Conservation (phyloP, 2,113 vertebrate genomes). For the Gadus chalcogrammus region DNA sequence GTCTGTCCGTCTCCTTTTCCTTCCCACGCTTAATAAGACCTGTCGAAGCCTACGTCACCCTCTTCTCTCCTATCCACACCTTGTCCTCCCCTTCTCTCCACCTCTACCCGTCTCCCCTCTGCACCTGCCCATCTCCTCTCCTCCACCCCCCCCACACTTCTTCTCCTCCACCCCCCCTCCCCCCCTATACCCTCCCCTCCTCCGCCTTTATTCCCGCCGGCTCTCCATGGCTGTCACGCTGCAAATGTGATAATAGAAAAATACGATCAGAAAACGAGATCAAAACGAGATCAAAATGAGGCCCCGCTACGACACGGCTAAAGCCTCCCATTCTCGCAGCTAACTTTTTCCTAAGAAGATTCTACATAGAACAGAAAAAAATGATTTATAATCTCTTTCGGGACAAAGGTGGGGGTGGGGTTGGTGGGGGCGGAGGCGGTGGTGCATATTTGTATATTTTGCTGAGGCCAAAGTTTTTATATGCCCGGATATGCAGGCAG, state of each 20-base stretch:
- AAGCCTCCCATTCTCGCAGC: too few relatives aligned
- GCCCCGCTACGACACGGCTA: too few relatives aligned
- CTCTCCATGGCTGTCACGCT: too few relatives aligned
- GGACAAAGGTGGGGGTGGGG: too few relatives aligned
- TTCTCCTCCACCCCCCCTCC: not conserved
- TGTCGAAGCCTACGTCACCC: not conserved
- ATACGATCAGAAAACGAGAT: not conserved
- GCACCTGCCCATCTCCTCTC: not conserved
- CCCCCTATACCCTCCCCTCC: not conserved
- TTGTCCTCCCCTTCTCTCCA: constrained; percentile 32
- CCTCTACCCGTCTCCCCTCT: constrained; percentile 14
- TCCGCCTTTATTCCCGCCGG: not conserved
- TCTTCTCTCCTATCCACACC: constrained; percentile 35
- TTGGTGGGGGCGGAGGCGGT: too few relatives aligned
- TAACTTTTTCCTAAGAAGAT: too few relatives aligned
- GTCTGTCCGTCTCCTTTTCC: constrained; percentile 7
- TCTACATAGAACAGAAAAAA: too few relatives aligned
- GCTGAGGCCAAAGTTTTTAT: too few relatives aligned
- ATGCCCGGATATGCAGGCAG: too few relatives aligned
- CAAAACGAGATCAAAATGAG: not conserved
- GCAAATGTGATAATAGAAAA: not conserved
- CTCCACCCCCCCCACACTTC: not conserved
- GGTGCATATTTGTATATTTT: too few relatives aligned
- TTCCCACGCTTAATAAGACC: not conserved
- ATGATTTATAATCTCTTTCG: too few relatives aligned